These are phyloP conservation scores for Lycaena phlaeas DNA, from an alignment of 2,888 invertebrate species.

Conservation along the genomic window DNA sequence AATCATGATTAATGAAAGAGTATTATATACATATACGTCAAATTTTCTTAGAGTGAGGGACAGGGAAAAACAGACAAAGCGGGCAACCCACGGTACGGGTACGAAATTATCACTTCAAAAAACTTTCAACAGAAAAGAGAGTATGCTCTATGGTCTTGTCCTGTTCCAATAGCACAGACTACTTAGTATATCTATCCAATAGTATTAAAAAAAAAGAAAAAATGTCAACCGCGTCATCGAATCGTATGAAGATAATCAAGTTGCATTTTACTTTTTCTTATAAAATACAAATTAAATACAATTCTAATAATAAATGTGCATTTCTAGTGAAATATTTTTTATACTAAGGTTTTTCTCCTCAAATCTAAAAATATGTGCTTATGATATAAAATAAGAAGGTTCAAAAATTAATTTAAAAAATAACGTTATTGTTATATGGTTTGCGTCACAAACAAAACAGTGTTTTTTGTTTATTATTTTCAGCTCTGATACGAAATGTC, in stretches of 20 bases:
- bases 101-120: too few relatives aligned
- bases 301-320: conserved; percentile 17
- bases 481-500: conserved; percentile 49
- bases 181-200: too few relatives aligned
- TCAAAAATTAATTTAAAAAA: conserved; percentile 39
- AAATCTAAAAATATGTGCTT: conserved; percentile 38
- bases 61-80: too few relatives aligned
- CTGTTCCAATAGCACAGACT: too few relatives aligned
- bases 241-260: conserved; percentile 21
- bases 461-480: conserved; percentile 56
- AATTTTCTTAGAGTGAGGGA: too few relatives aligned
- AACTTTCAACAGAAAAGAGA: too few relatives aligned
- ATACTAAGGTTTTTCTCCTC: conserved; percentile 16
- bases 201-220: neutral
- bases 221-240: conserved; percentile 23
- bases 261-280: conserved; percentile 38
- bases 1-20: too few relatives aligned
- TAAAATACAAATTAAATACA: too few relatives aligned
- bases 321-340: conserved; percentile 31
- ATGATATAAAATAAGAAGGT: conserved; percentile 45
- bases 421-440: conserved; percentile 40
- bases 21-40: too few relatives aligned
- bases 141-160: too few relatives aligned
- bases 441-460: conserved; percentile 65
- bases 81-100: too few relatives aligned